Evolutionary conservation across 2,113 vertebrate genomes (phyloP), one percentile per base, ranked within the genome.

Genomic region (Thermophis baileyi): DNA sequence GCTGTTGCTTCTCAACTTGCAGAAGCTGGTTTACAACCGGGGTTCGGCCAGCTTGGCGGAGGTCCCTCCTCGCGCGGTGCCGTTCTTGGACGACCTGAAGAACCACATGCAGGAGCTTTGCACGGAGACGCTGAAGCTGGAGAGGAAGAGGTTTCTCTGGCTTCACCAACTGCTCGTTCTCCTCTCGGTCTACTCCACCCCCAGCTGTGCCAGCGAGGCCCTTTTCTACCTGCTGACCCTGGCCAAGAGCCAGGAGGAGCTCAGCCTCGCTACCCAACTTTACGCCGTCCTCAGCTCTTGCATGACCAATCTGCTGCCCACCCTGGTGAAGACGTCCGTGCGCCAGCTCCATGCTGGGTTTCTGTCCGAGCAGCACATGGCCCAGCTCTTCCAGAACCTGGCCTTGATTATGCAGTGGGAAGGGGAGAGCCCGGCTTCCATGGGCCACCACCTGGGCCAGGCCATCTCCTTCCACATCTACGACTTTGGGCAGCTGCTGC

Each of bases 121-220:
- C 18, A 97, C 97, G 2, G 99, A 99, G 96, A 98, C 98, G 0
- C 94, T 99, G 55, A 96, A 98, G 1, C 94, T 99, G 90, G 98
- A 99, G 92, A 94, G 99, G 3, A 99, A 99, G 91, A 98, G 99
- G 0, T 98, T 98, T 49, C 98, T 99, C 0, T 99, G 99, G 99
- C 98, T 98, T 74, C 99, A 99, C 95, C 99, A 99, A 93, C 97
- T 99, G 4, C 94, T 99, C 1, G 98, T 98, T 20, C 97, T 99
- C 12, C 96, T 99, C 1, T 98, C 98, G 0, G 98, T 99, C 8
- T 99, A 99, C 0, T 98, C 98, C 0, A 98, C 98, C 3, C 98
- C 98, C 0, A 98, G 98, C 18, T 98, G 98, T 16, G 98, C 98
- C 57, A 98, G 99, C 0, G 98, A 99, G 87, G 98, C 98, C 0